Base-by-base conservation (phyloP, 1,140 invertebrate species). In the Tachypleus tridentatus region DNA sequence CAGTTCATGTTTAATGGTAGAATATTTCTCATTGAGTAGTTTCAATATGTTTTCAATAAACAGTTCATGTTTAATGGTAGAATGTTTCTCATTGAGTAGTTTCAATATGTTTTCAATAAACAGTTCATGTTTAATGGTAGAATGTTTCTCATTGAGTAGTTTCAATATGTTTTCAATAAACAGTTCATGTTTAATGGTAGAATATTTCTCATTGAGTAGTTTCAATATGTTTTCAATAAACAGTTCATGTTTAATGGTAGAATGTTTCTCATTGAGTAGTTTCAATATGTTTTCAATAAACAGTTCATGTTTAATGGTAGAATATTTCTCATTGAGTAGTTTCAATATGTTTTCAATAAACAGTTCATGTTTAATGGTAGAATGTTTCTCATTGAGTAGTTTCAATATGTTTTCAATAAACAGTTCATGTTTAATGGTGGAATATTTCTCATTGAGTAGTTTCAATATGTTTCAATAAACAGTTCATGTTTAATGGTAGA, bases 11-110 rank as follows among this genome's bases (percentile, higher is more conserved):
- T 29, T 29, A 29, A 29, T 29, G 29, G 29, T 2, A 29, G 3
- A 67, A 51, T 58, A 51, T 58, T 9, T 61, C 9, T 60, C 8
- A 48, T 63, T 59, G 3, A n/a, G 48, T 65, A 63, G 11, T 69
- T 70, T 4, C 71, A 72, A 74, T 72, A 73, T 69, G 71, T 74
- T 70, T 72, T 59, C 71, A 75, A 76, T 70, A 73, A 77, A 56
- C 51, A 66, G 54, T 53, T n/a, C 48, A 8, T 29, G 29, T 29
- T 29, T 29, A 29, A 29, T 29, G 29, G 29, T 29, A 29, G 29
- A 29, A 29, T 29, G 29, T 29, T 29, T 29, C 29, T 29, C 29
- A 29, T 29, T 29, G 2, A 29, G 29, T 29, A 1, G 29, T 29
- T 29, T 29, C 29, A 29, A 29, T 29, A 29, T n/a, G n/a, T n/a